Base-by-base conservation (phyloP, 2,797 vertebrate species). In the Channa striata region DNA sequence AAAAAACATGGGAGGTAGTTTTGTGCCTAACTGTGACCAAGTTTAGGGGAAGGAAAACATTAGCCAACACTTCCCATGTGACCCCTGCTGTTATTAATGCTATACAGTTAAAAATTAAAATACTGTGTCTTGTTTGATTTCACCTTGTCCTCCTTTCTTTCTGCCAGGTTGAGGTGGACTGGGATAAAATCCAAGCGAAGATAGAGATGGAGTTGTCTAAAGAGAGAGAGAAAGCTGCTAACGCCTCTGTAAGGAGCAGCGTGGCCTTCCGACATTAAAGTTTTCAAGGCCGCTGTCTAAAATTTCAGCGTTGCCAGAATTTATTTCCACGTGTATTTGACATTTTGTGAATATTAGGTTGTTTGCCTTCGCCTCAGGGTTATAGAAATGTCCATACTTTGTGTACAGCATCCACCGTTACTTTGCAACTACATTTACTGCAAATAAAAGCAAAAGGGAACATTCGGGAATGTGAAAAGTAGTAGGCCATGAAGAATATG, bases 111-210 rank as follows among this genome's bases (percentile, higher is more conserved):
- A 8, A 39, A 66, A 47, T 20, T 44, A 14, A 3, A 19, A 25
- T n/a, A 30, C 16, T 19, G 60, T 46, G 58, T 47, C 19, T 68
- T 19, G 42, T 75, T 19, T 49, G 1, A 40, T 60, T 57, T 74
- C 17, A 47, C 80, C 59, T 67, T 5, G n/a, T 36, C 56, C 80
- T 48, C 67, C 3, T 84, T 19, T 61, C 42, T 79, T 57, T 82
- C 87, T n/a, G 67, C 64, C 91, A 99, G 98, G 95, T 99, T 79
- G 95, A 98, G 89, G 95, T 99, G 84, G 95, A 99, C 77, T 99
- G 97, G 98, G 94, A 96, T 68, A 99, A 98, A 93, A 97, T 99
- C 92, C 96, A 96, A 93, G 96, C 95, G 23, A 99, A 99, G 92
- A 96, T 98, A 42, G 96, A 99, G 83, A 93, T 97, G 96, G 98